Percentiles rank a stretch among this genome's conserved stretches.
phyloP scores from a whole-genome alignment of 2,888 invertebrate genomes.

The Sarcophaga subvicina region DNA sequence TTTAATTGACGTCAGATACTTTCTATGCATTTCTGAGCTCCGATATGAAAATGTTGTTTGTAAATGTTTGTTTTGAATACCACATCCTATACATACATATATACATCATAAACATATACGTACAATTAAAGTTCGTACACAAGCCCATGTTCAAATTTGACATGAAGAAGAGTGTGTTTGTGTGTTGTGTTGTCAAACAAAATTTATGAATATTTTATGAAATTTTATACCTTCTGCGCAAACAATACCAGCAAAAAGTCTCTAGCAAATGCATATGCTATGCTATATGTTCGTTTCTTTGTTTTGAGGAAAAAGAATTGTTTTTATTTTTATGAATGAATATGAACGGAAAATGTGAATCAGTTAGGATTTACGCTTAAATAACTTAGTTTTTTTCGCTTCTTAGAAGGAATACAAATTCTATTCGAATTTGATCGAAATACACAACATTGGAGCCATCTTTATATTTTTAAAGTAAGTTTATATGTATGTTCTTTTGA shows the following conservation, averaged over 20 bases:
- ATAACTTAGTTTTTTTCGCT: too few species aligned
- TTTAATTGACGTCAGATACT: slow-evolving; percentile 19
- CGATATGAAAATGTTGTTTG: slow-evolving; percentile 47
- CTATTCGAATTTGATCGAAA: too few species aligned
- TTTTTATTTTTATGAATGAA: slow-evolving; percentile 15
- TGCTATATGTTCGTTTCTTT: too few species aligned
- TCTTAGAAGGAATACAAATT: too few species aligned
- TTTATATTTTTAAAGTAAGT: too few species aligned
- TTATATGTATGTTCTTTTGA: too few species aligned
- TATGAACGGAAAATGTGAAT: neutral
- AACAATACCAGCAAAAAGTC: neutral
- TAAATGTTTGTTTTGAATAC: slow-evolving; percentile 39
- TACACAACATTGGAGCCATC: too few species aligned
- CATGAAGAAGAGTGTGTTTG: too few species aligned
- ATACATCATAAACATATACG: neutral
- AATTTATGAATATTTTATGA: slow-evolving; percentile 44
- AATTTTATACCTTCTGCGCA: slow-evolving; percentile 16
- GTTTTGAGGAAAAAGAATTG: neutral
- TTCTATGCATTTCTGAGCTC: slow-evolving; percentile 42
- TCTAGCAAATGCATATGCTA: neutral
- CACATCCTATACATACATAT: too few species aligned
- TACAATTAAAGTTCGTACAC: neutral
- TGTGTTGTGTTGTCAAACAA: slow-evolving; percentile 18
- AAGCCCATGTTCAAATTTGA: too few species aligned
- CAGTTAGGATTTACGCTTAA: neutral